Percentiles rank a stretch among this genome's conserved stretches.
Evolutionary conservation across 2,888 invertebrate genomes (phyloP).

Genomic region (Lutraria lutraria): DNA sequence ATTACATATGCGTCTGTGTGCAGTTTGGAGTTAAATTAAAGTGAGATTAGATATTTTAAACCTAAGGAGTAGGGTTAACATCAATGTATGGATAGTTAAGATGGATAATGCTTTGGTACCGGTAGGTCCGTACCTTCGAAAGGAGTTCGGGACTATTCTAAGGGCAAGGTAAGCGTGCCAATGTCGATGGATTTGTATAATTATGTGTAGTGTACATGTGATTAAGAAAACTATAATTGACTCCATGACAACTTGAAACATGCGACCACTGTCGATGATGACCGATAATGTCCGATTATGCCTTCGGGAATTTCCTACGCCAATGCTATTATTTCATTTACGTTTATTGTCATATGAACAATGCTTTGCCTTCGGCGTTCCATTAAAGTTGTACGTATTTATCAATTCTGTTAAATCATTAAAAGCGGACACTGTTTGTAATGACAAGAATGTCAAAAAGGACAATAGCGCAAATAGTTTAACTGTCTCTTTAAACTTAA

Average conservation of each 20-base stretch:
- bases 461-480: conserved; percentile 4
- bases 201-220: no score
- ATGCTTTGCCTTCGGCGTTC: neutral
- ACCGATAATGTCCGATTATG: neutral
- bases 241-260: neutral
- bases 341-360: conserved; percentile 3
- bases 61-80: neutral
- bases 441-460: neutral
- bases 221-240: neutral
- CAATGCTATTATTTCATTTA: conserved; percentile 19
- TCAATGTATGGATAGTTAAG: neutral
- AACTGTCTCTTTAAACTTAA: neutral
- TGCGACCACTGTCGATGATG: neutral
- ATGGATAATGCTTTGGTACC: neutral
- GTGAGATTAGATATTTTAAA: neutral
- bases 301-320: conserved; percentile 1
- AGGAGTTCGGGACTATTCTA: neutral
- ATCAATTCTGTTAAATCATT: neutral
- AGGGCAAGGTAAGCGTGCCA: neutral
- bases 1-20: neutral
- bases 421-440: neutral
- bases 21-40: neutral
- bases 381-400: neutral
- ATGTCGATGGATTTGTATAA: neutral
- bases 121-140: neutral